Evolutionary conservation across 2,113 vertebrate species (phyloP).

Genomic region (Oryctolagus cuniculus): mOryCun1.1 NC_091453.1:29072001-29072500

Average conservation of each 20-base stretch:
- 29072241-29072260: not conserved
- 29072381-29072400: not conserved
- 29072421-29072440: not conserved
- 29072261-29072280: not conserved
- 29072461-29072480: not conserved
- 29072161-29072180: not conserved
- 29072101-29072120: slow-evolving; percentile 4
- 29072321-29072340: not conserved
- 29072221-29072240: slow-evolving; percentile 2
- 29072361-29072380: slow-evolving; percentile 42
- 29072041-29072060: slow-evolving; percentile 3
- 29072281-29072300: not conserved
- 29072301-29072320: not conserved
- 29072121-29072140: slow-evolving; percentile 34
- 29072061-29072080: slow-evolving; percentile 7
- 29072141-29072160: not conserved
- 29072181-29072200: not conserved
- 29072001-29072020: slow-evolving; percentile 57
- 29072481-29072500: not conserved
- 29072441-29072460: slow-evolving; percentile 13
- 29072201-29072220: not conserved
- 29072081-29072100: slow-evolving; percentile 23
- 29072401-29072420: not conserved
- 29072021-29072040: not conserved
- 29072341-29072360: not conserved